phyloP scores from a whole-genome alignment of 1,140 invertebrate genomes.

The Arion vulgaris region DNA sequence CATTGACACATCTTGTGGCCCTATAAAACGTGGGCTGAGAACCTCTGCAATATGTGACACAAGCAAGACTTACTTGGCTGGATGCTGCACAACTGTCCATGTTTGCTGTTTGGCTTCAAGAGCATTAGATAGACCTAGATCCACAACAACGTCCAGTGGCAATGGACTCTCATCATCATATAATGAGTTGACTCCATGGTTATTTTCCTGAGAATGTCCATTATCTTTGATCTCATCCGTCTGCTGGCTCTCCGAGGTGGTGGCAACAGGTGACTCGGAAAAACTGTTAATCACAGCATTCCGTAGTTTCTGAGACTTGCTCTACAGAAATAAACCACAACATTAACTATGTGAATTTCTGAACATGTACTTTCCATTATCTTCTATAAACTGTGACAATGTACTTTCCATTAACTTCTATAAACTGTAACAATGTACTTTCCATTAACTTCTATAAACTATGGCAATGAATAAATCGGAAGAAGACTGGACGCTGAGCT shows the following conservation, averaged over 20 bases:
- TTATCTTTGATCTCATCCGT: too few species aligned
- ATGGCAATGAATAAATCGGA: too few species aligned
- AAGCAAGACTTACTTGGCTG: constrained; percentile 36
- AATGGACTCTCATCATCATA: background rate
- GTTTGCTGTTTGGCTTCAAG: constrained; percentile 40
- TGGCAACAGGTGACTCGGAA: background rate
- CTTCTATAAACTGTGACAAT: too few species aligned
- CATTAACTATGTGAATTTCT: too few species aligned
- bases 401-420: too few species aligned
- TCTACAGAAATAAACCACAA: background rate
- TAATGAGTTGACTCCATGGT: background rate
- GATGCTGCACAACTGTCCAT: constrained; percentile 45
- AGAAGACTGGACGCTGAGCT: too few species aligned
- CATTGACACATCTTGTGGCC: too few species aligned
- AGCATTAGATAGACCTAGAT: constrained; percentile 32
- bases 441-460: too few species aligned
- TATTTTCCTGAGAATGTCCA: background rate
- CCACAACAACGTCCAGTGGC: constrained; percentile 37
- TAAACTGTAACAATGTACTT: too few species aligned
- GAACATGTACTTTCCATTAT: too few species aligned
- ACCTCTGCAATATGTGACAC: background rate
- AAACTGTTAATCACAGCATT: constrained; percentile 26
- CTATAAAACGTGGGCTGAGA: too few species aligned
- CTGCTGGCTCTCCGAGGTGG: background rate
- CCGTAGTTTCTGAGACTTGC: constrained; percentile 2